Base-by-base conservation (phyloP, 2,888 invertebrate genomes). In the Dicyrtomina minuta region DNA sequence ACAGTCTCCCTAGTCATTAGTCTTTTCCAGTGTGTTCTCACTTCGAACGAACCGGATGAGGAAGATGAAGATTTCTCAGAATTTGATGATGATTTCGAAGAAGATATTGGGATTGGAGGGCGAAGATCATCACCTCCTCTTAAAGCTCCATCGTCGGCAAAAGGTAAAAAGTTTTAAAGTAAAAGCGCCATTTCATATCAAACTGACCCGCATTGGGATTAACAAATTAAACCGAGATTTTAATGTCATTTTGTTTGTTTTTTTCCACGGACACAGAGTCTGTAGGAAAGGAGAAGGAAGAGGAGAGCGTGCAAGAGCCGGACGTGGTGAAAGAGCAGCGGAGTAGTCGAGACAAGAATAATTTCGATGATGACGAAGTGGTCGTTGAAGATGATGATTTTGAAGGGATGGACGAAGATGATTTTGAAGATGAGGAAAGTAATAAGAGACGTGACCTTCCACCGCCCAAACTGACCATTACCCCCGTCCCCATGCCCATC, bases 31-130 rank as follows among this genome's bases (percentile, higher is more conserved):
- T n/a, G 15, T 67, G 39, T 68, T 65, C 17, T 69, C 33, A 26
- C 39, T 15, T 33, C 24, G 20, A 43, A 58, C 5, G 17, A 58
- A 5, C 17, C 13, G 60, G 72, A 72, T 13, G 73, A 73, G 12
- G 77, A 77, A 46, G 75, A 76, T n/a, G 78, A 77, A 60, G 77
- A 78, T 66, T 78, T 78, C 70, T 75, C 78, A 12, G 78, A 78
- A 58, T 78, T 78, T 71, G 78, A 77, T 65, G 75, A 77, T 69
- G 77, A 76, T 44, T 77, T 77, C 58, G 77, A 76, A 44, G 76
- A 77, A 53, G 75, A 75, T 61, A 26, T 61, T 24, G 51, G 59
- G 41, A 12, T 17, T 46, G 13, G 24, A 46, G 12, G 26, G 24
- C 6, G 22, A 44, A 66, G 15, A 43, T 10, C 13, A 33, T n/a